Evolutionary conservation across 2,797 vertebrate species (phyloP).

Genomic region (Balearica regulorum): DNA sequence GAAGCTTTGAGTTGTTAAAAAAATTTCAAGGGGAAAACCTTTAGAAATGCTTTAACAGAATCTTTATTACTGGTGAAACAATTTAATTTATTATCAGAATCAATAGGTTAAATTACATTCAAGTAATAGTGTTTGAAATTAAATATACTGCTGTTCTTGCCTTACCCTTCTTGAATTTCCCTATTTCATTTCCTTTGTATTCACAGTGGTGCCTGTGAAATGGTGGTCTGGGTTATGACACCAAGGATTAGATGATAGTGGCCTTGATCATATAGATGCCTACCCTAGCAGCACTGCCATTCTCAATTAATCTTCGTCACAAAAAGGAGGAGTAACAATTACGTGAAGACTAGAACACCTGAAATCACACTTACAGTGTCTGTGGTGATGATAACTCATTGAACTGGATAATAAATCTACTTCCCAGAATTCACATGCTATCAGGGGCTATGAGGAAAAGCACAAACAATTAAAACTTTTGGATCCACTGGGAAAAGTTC

Average conservation of each 20-base stretch:
- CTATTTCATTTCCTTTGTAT: not conserved
- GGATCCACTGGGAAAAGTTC: not conserved
- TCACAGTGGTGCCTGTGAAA: not conserved
- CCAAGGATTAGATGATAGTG: slow-evolving; percentile 4
- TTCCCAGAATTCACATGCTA: not conserved
- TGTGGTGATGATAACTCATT: not conserved
- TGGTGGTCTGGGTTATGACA: not conserved
- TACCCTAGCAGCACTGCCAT: not conserved
- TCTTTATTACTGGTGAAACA: slow-evolving; percentile 17
- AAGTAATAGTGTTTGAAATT: not conserved
- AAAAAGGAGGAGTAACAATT: slow-evolving; percentile 18
- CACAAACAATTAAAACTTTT: not conserved
- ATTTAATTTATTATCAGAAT: slow-evolving; percentile 12
- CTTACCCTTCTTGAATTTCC: not conserved
- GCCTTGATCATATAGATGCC: slow-evolving; percentile 16
- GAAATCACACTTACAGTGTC: slow-evolving; percentile 3
- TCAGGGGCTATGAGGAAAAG: not conserved
- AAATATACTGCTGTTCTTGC: not conserved
- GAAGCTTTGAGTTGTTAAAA: not conserved
- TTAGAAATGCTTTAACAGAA: slow-evolving; percentile 27
- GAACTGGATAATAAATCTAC: slow-evolving; percentile 3
- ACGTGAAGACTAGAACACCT: not conserved
- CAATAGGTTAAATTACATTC: slow-evolving; percentile 19
- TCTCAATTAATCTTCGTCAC: slow-evolving; percentile 31
- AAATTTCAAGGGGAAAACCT: not conserved